These are phyloP conservation scores for Coccyzus lansbergi DNA, from an alignment of 2,797 vertebrate genomes.

Conservation along the genomic window DNA sequence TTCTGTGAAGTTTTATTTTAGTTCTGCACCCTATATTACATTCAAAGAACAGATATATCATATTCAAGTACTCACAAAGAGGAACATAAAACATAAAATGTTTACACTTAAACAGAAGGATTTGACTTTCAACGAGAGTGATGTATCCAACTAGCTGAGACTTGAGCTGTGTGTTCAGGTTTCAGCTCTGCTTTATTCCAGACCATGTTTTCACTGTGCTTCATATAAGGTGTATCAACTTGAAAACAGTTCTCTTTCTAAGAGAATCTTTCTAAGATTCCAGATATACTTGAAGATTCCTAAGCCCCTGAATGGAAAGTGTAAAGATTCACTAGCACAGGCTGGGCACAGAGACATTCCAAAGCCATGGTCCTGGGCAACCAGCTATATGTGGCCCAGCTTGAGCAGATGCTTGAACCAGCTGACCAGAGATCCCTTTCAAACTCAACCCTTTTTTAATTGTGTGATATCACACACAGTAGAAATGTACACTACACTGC, in stretches of 20 bases:
- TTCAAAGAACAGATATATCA: background rate
- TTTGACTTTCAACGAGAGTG: background rate
- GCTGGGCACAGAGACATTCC: background rate
- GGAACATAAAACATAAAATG: background rate
- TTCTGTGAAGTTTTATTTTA: background rate
- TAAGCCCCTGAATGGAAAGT: background rate
- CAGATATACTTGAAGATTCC: background rate
- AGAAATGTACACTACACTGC: background rate
- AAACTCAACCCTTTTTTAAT: background rate
- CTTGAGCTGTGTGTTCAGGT: background rate
- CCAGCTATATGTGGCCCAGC: background rate
- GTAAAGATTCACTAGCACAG: background rate
- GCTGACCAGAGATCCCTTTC: background rate
- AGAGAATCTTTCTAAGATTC: background rate
- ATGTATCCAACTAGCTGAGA: rapidly evolving
- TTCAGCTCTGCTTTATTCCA: background rate
- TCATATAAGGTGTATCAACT: background rate
- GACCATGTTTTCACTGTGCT: background rate
- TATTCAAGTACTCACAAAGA: background rate
- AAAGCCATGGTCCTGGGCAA: background rate
- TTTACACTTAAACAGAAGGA: background rate
- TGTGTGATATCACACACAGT: background rate
- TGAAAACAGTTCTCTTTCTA: background rate
- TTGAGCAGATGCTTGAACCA: background rate
- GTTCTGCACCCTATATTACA: background rate